Base-by-base conservation (phyloP, 2,888 invertebrate species). In the Lasioglossum lativentre region DNA sequence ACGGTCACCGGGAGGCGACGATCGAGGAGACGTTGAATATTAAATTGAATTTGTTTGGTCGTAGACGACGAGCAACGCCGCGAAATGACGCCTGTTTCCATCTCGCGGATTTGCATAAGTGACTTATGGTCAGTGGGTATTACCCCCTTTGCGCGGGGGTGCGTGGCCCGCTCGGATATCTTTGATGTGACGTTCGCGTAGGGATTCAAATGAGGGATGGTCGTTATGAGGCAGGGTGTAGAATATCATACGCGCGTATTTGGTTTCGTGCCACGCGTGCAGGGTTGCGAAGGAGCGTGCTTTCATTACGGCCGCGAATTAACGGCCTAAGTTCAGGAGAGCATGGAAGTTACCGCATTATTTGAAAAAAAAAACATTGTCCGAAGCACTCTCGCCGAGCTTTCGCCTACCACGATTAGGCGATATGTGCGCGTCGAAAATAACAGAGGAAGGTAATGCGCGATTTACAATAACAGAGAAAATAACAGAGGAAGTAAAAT, bases 91-190 rank as follows among this genome's bases (percentile, higher is more conserved):
- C 86, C 78, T 90, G 90, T 91, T 92, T 90, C 91, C 85, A 88
- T 89, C 88, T 86, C 88, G 80, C 86, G 76, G 83, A 93, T 93
- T 93, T 93, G 87, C 93, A 93, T 93, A 93, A 94, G 91, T 94
- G 92, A 94, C 93, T 94, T 94, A 93, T 92, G 92, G 90, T 91
- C 92, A 91, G 86, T 82, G 90, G 86, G 86, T 89, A 93, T 92
- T 92, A 91, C 87, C 82, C 85, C 75, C 79, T 34, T 80, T 10
- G 42, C 77, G 80, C 77, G 78, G 8, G 19, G 73, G 66, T 45
- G n/a, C 0, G 59, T 85, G 77, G 80, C 75, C 83, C 40, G 82
- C 83, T 89, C 86, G 85, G 87, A 88, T 91, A 92, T 93, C 93
- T 93, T 93, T 93, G 93, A 93, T 92, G 93, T 89, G 92, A 93